These are phyloP conservation scores for Nephrotoma appendiculata DNA, from an alignment of 2,888 invertebrate species.

Conservation along the genomic window DNA sequence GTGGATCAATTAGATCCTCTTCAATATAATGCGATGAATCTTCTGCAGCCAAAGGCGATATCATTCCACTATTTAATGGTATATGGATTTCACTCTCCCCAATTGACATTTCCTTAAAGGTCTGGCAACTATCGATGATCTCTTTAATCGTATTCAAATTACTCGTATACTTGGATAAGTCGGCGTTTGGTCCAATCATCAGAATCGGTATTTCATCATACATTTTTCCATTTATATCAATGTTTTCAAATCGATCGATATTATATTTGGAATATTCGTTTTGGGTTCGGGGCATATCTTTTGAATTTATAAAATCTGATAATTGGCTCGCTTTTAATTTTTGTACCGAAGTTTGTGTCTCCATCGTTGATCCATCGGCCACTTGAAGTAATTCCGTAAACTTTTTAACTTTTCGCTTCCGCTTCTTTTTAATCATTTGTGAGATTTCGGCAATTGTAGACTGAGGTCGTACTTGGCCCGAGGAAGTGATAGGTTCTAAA, in stretches of 20 bases:
- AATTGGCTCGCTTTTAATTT: constrained; percentile 52
- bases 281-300: constrained; percentile 10
- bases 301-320: constrained; percentile 39
- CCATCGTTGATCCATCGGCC: constrained; percentile 43
- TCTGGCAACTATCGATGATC: constrained; percentile 27
- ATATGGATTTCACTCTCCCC: background rate
- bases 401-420: constrained; percentile 37
- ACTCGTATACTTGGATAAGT: constrained; percentile 11
- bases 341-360: constrained; percentile 50
- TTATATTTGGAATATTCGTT: constrained; percentile 27
- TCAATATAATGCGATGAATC: background rate
- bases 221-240: constrained; percentile 19
- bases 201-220: constrained; percentile 28
- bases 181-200: constrained; percentile 23
- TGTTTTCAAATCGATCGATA: constrained; percentile 22
- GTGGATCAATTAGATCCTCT: background rate
- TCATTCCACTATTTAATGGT: background rate
- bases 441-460: constrained; percentile 15
- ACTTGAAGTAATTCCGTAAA: constrained; percentile 58
- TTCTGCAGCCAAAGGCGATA: background rate
- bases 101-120: constrained; percentile 21
- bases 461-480: background rate
- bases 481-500: background rate
- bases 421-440: constrained; percentile 31
- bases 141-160: constrained; percentile 19